Evolutionary conservation across 2,113 vertebrate genomes (phyloP), one percentile per base, ranked within the genome.

Genomic region (Cephalopterus ornatus): DNA sequence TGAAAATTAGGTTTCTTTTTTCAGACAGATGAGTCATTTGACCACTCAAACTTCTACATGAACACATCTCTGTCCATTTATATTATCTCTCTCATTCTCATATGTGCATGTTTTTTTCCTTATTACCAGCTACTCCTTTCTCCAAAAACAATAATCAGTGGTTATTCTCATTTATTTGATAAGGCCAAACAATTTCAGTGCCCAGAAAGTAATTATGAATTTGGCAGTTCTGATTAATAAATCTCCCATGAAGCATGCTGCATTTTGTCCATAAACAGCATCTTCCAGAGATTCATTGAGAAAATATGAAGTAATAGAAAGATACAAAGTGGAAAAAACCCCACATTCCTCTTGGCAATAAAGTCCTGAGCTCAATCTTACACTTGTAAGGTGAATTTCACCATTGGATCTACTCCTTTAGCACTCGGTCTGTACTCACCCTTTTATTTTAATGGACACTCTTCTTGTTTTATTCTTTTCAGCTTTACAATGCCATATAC

Each of bases 181-280:
- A 95, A 97, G 72, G 94, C 66, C 86, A 97, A 95, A 86, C 39
- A 91, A 67, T 94, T 95, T 95, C 81, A 92, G 66, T 89, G 72
- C 79, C 89, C 95, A 63, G 80, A 96, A 95, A 91, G 76, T 96
- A 96, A 97, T 97, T 97, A 95, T 73, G 77, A 93, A 97, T 70
- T 85, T 86, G 95, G 84, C 96, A 97, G 92, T 90, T 92, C 70
- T 70, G 81, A 92, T 94, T 96, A 94, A 95, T 95, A 97, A 96
- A 95, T 93, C 63, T 96, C 71, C 93, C 85, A 92, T 76, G 82
- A 95, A 84, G 53, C 61, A 19, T 44, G 68, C 76, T 95, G 92
- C 42, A 6, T 78, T 95, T 92, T 94, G 61, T 92, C 41, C 72
- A 65, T 63, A 88, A 79, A 89, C 58, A 90, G 53, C 59, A 73